Percentiles rank a stretch among this genome's conserved stretches.
Conservation (phyloP, 2,797 vertebrate species). For the Steatocranus sp. region DNA sequence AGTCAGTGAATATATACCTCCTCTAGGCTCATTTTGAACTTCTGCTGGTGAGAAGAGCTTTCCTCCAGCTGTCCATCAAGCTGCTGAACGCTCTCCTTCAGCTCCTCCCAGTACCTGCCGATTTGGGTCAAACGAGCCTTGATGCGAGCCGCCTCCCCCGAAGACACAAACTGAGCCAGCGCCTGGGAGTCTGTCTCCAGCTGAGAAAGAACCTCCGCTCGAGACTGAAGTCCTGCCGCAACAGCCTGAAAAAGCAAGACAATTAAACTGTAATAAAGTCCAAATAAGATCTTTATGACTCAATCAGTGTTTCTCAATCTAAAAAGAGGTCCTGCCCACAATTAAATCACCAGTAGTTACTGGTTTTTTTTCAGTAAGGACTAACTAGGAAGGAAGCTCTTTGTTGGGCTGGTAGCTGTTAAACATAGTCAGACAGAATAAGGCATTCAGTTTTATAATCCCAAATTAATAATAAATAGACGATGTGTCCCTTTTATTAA, state of each 20-base stretch:
- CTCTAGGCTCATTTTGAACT: conserved; percentile 81
- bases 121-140: conserved; percentile 91
- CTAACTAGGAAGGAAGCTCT: neutral
- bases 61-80: conserved; percentile 81
- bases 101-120: conserved; percentile 91
- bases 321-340: neutral
- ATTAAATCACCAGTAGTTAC: neutral
- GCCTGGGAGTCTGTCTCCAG: conserved; percentile 84
- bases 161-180: conserved; percentile 85
- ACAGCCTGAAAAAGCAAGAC: conserved; percentile 67
- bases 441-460: neutral
- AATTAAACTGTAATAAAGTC: neutral
- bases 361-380: neutral
- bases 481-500: neutral
- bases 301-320: neutral
- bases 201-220: conserved; percentile 69
- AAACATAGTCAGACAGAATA: neutral
- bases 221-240: conserved; percentile 76
- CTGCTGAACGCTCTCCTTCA: conserved; percentile 81
- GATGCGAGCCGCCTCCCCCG: conserved; percentile 87
- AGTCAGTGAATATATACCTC: conserved; percentile 70
- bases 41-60: conserved; percentile 81
- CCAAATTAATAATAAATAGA: neutral
- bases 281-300: neutral
- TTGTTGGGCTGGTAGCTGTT: neutral